A percentile compares a stretch with the other conserved stretches of the same genome.
Conservation (phyloP, 2,888 invertebrate genomes). For the Leptopilina syphax region DNA sequence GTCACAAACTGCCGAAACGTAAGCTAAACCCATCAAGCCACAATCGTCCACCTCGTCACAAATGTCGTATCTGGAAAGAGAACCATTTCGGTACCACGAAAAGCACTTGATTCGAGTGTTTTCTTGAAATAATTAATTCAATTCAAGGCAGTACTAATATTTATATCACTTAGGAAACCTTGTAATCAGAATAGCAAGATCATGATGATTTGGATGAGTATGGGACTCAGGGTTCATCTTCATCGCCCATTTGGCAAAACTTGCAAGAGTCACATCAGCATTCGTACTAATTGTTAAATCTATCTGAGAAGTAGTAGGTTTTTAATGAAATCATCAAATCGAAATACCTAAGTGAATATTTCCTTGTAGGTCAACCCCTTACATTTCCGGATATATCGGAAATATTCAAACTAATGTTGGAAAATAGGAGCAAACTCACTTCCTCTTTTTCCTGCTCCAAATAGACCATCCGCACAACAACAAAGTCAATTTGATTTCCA, state of each 20-base stretch:
- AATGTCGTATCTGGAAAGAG: constrained; percentile 62
- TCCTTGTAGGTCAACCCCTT: too few relatives aligned
- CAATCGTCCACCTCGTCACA: constrained; percentile 67
- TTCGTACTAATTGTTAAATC: constrained; percentile 78
- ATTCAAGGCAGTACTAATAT: too few relatives aligned
- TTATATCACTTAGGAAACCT: constrained; percentile 76
- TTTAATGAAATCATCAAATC: background rate
- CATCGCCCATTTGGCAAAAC: constrained; percentile 83
- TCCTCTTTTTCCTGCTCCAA: constrained; percentile 81
- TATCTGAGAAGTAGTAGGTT: constrained; percentile 63
- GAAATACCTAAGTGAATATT: too few relatives aligned
- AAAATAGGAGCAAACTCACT: constrained; percentile 54
- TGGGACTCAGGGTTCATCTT: constrained; percentile 85
- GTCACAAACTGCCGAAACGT: constrained; percentile 93
- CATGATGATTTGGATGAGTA: constrained; percentile 90
- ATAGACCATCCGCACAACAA: constrained; percentile 89
- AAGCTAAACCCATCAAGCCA: constrained; percentile 91
- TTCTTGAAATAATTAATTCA: too few relatives aligned
- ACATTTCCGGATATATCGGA: too few relatives aligned
- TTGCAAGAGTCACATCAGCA: constrained; percentile 80
- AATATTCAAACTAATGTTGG: too few relatives aligned
- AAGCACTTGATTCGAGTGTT: too few relatives aligned
- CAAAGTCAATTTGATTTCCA: constrained; percentile 92
- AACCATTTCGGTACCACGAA: too few relatives aligned
- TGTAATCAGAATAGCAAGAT: constrained; percentile 90